Conservation (phyloP, 2,113 vertebrate species). For the Steatornis caripensis region DNA sequence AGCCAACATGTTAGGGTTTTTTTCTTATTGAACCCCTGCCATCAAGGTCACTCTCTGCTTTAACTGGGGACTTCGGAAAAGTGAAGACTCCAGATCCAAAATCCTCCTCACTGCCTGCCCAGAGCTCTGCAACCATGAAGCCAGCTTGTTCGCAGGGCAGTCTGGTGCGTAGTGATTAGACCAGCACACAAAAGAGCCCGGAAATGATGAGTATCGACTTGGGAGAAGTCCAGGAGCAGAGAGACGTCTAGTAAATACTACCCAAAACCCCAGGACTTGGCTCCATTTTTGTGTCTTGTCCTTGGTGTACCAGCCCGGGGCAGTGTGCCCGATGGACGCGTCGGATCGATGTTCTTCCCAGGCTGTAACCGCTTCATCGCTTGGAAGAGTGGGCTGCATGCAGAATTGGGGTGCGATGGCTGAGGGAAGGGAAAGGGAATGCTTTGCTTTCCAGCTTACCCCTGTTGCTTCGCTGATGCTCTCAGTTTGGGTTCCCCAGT, state of each 20-base stretch:
- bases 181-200: background rate
- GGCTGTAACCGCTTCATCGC: background rate
- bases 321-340: background rate
- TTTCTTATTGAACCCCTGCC: background rate
- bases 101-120: background rate
- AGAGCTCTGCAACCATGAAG: background rate
- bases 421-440: background rate
- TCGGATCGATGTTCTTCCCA: background rate
- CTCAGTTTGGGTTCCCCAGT: background rate
- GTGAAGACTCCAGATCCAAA: background rate
- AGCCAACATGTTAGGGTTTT: rapidly evolving
- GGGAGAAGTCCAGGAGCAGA: background rate
- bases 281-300: background rate
- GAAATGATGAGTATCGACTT: background rate
- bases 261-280: background rate
- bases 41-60: background rate
- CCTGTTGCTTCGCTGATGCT: background rate
- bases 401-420: background rate
- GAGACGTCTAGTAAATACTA: background rate
- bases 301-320: background rate
- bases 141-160: background rate
- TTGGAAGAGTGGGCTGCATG: background rate
- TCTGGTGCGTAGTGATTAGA: background rate
- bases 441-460: background rate
- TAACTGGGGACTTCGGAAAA: background rate